Conservation (phyloP, 2,113 vertebrate species). For the Fregata magnificens region DNA sequence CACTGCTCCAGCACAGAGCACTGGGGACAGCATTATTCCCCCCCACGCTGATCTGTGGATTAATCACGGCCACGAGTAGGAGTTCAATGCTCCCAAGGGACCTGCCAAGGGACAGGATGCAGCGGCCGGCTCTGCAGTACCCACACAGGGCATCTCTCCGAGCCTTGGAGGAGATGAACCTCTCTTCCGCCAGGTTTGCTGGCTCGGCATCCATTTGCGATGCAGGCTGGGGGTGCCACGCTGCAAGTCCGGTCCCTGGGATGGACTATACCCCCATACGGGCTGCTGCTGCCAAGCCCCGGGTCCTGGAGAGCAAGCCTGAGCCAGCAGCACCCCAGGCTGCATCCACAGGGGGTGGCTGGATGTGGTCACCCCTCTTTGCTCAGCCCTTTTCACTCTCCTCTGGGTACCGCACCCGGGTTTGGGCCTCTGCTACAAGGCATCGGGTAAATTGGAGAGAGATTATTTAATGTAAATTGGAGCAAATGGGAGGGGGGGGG, state of each 20-base stretch:
- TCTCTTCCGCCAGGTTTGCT: rapidly evolving
- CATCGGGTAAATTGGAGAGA: neutral
- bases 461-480: neutral
- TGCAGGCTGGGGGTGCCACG: neutral
- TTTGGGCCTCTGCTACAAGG: neutral
- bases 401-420: neutral
- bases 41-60: rapidly evolving
- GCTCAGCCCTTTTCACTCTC: rapidly evolving
- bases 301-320: neutral
- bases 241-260: neutral
- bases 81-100: neutral
- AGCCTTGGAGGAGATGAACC: neutral
- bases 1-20: rapidly evolving
- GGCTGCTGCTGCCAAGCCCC: neutral
- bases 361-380: neutral
- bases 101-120: neutral
- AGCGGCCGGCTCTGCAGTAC: rapidly evolving
- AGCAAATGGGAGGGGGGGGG: too few species aligned
- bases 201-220: rapidly evolving
- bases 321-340: neutral
- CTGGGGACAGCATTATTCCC: rapidly evolving
- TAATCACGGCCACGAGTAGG: rapidly evolving
- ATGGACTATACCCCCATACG: rapidly evolving
- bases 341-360: neutral
- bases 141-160: neutral